phyloP scores from a whole-genome alignment of 2,113 vertebrate genomes.

The Corythornis cristatus region DNA sequence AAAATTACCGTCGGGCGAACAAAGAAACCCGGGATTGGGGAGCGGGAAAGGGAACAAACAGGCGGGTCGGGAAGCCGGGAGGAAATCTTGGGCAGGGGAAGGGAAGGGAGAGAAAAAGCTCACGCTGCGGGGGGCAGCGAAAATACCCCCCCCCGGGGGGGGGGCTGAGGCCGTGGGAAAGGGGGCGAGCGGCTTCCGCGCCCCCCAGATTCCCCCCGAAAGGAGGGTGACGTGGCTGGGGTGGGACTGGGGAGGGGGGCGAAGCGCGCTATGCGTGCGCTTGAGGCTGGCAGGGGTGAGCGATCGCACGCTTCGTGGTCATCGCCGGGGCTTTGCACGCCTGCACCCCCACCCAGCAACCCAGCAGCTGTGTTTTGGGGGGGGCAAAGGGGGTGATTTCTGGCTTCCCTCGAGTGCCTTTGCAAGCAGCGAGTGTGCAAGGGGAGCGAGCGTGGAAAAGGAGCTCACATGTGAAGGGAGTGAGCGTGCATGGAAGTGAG shows the following conservation, averaged over 20 bases:
- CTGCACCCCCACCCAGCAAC: fast-evolving
- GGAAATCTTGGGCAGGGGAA: conserved; percentile 63
- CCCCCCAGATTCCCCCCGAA: fast-evolving
- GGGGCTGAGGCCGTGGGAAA: conserved; percentile 13
- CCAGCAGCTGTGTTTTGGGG: fast-evolving
- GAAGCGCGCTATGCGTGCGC: fast-evolving
- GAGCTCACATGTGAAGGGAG: neutral
- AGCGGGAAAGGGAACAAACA: conserved; percentile 56
- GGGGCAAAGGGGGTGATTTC: no score
- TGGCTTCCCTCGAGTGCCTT: fast-evolving
- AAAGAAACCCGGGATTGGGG: conserved; percentile 54
- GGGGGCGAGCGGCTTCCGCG: neutral
- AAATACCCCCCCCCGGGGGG: neutral
- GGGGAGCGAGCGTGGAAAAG: neutral
- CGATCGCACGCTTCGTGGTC: fast-evolving
- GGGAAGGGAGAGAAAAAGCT: conserved; percentile 55
- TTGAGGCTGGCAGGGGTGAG: neutral
- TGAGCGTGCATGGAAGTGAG: neutral
- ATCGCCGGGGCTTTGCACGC: fast-evolving
- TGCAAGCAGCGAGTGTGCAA: fast-evolving
- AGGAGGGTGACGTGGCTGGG: fast-evolving
- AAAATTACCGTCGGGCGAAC: conserved; percentile 45
- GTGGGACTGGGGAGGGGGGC: fast-evolving
- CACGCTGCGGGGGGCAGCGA: neutral
- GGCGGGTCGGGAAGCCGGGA: conserved; percentile 54